Evolutionary conservation across 2,888 invertebrate genomes (phyloP), one percentile per base, ranked within the genome.

Genomic region (Theretra japonica): DNA sequence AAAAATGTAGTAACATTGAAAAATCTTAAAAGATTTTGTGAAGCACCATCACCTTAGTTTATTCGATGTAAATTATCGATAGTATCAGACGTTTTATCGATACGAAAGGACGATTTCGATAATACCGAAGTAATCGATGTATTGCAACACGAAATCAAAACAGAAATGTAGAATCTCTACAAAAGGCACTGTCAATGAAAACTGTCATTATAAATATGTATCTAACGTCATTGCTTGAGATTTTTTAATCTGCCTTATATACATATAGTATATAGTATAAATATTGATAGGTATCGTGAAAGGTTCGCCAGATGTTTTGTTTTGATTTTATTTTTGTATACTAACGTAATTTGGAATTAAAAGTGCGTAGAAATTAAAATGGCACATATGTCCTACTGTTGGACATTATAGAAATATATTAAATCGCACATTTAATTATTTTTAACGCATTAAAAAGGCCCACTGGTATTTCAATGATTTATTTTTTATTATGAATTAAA

Each of bases 191-290:
- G 70, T 70, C 70, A 53, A 73, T 62, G 58, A 72, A 25, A 72
- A 73, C 70, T 76, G 62, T 71, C 79, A 79, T 84, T 41, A 82
- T 78, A 83, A 80, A 83, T 83, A 82, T 82, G 76, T 84, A 80
- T 80, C 75, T 74, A 77, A 72, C 58, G 57, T n/a, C 57, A 71
- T 73, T 70, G 70, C 70, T 70, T 70, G 33, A 56, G 60, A 33
- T 69, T 50, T 68, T 70, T 69, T 70, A 53, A 70, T 70, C 74
- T 74, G 74, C 72, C 72, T 74, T 74, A 72, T 71, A 58, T 58
- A 69, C 53, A 48, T 70, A 50, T 62, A 60, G 21, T 60, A 48
- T 70, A 50, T 62, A 60, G 21, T 60, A 23, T 50, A 56, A 69
- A 65, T 65, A 65, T 65, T 65, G 65, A 65, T 65, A 65, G 65